Conservation (phyloP, 2,797 vertebrate genomes). For the Myotis planiceps region DNA sequence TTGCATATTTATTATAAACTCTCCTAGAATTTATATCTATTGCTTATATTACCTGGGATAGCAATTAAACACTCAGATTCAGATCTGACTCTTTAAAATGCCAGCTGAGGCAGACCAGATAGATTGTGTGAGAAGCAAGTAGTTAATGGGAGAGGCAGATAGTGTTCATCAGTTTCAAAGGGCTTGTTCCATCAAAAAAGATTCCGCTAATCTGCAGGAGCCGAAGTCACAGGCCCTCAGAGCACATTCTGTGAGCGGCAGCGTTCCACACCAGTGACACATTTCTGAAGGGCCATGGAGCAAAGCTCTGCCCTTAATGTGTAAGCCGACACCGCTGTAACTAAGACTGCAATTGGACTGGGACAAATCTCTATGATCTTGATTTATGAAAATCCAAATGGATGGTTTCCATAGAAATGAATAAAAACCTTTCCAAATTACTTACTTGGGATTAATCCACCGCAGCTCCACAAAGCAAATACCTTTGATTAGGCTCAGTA, state of each 20-base stretch:
- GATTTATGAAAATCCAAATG: slow-evolving; percentile 92
- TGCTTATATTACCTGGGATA: not conserved
- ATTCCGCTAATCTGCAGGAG: slow-evolving; percentile 89
- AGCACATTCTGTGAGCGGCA: slow-evolving; percentile 87
- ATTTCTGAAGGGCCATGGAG: slow-evolving; percentile 89
- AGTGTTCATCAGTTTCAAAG: slow-evolving; percentile 85
- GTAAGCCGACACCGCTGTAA: slow-evolving; percentile 88
- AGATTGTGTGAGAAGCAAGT: slow-evolving; percentile 63
- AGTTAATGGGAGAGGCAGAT: slow-evolving; percentile 72
- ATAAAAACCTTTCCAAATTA: slow-evolving; percentile 91
- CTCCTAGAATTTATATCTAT: not conserved
- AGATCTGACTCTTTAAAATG: slow-evolving; percentile 22
- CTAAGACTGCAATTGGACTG: slow-evolving; percentile 91
- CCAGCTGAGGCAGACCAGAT: slow-evolving; percentile 14
- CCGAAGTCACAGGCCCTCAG: slow-evolving; percentile 86
- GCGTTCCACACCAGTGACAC: slow-evolving; percentile 90
- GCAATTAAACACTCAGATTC: slow-evolving; percentile 11
- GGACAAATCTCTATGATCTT: slow-evolving; percentile 92
- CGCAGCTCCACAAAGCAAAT: slow-evolving; percentile 87
- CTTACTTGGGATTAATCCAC: slow-evolving; percentile 91
- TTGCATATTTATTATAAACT: not conserved
- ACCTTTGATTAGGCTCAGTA: slow-evolving; percentile 89
- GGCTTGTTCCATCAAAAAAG: slow-evolving; percentile 85
- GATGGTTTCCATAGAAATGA: slow-evolving; percentile 91
- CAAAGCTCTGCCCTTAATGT: slow-evolving; percentile 88